A percentile compares a stretch with the other conserved stretches of the same genome.
Evolutionary conservation across 2,888 invertebrate genomes (phyloP).

Genomic region (Eupsilia transversa): DNA sequence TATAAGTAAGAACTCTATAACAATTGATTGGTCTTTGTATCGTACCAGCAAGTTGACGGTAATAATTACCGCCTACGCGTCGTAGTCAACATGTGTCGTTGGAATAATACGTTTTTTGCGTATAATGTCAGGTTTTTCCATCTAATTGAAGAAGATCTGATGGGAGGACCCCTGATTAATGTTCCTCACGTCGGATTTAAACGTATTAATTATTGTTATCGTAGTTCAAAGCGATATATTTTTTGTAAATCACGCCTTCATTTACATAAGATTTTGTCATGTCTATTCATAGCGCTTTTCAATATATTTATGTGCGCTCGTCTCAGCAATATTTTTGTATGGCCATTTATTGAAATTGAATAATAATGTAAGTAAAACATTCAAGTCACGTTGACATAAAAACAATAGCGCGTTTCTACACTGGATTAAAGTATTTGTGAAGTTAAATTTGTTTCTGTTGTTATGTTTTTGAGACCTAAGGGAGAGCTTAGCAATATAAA

Average conservation of each 20-base stretch:
- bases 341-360: conserved; percentile 42
- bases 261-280: conserved; percentile 60
- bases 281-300: conserved; percentile 55
- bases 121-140: conserved; percentile 55
- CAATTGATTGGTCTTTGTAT: conserved; percentile 60
- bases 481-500: neutral
- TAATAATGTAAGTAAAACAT: conserved; percentile 41
- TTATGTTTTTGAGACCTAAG: neutral
- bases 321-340: conserved; percentile 43
- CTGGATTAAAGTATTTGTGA: conserved; percentile 27
- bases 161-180: conserved; percentile 57
- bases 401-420: conserved; percentile 35
- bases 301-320: conserved; percentile 33
- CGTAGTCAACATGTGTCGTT: conserved; percentile 56
- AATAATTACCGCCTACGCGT: conserved; percentile 75
- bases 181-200: conserved; percentile 43
- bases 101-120: conserved; percentile 55
- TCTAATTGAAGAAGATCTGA: conserved; percentile 58
- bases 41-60: conserved; percentile 66
- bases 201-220: conserved; percentile 58
- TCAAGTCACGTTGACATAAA: conserved; percentile 16
- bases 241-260: conserved; percentile 56
- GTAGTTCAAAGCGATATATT: conserved; percentile 35
- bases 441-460: conserved; percentile 2
- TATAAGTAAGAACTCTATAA: conserved; percentile 53